phyloP scores from a whole-genome alignment of 1,140 invertebrate genomes.

The Drosophila nigromelanica region DNA sequence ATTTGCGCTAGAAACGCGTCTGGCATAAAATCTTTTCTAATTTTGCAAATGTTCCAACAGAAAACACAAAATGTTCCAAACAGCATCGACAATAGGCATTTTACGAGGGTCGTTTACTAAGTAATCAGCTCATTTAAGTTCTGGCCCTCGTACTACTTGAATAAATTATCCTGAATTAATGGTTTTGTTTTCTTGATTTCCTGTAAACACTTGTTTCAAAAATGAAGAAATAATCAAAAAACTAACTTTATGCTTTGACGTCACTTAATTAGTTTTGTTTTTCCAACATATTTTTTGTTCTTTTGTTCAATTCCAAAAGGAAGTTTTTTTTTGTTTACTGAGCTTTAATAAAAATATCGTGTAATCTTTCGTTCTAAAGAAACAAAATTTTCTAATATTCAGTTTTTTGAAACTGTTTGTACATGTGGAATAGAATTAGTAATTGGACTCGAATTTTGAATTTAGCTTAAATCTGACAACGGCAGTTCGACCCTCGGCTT shows the following conservation, averaged over 20 bases:
- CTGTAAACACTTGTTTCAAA: background rate
- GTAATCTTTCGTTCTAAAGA: too few species aligned
- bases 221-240: conserved; percentile 2
- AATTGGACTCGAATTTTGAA: background rate
- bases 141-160: conserved; percentile 11
- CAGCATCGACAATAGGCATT: conserved; percentile 28
- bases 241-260: background rate
- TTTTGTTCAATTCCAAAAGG: too few species aligned
- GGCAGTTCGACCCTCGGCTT: conserved; percentile 22
- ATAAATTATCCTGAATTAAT: conserved; percentile 39
- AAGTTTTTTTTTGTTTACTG: too few species aligned
- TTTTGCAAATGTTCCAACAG: conserved; percentile 36
- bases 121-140: conserved; percentile 45
- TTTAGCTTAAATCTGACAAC: background rate
- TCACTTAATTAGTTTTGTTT: conserved; percentile 28
- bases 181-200: conserved; percentile 18
- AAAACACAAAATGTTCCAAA: background rate
- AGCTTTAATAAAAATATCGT: too few species aligned
- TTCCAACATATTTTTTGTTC: too few species aligned
- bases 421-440: too few species aligned
- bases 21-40: conserved; percentile 70
- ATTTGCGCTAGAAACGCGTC: conserved; percentile 52
- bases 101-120: conserved; percentile 41
- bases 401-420: too few species aligned
- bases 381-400: too few species aligned